A percentile compares a stretch with the other conserved stretches of the same genome.
Evolutionary conservation across 2,113 vertebrate genomes (phyloP).

Genomic region (Gavia stellata): DNA sequence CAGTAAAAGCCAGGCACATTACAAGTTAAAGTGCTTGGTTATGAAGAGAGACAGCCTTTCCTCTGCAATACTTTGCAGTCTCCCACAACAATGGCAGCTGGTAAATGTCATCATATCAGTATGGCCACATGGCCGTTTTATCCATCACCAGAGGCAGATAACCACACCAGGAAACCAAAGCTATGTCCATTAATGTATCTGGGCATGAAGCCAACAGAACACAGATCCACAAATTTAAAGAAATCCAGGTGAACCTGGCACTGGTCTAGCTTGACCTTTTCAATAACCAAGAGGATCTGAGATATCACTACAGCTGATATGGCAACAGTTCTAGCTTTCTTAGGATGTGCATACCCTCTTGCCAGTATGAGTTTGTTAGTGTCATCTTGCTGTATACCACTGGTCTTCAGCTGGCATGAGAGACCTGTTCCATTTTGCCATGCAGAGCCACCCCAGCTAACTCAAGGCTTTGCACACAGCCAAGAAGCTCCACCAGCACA

Average conservation of each 20-base stretch:
- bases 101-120: constrained; percentile 32
- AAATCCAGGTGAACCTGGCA: constrained; percentile 3
- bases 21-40: constrained; percentile 6
- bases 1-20: neutral
- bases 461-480: neutral
- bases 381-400: neutral
- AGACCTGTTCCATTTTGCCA: neutral
- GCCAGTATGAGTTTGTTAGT: neutral
- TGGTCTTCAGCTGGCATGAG: neutral
- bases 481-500: neutral
- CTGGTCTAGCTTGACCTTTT: neutral
- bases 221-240: neutral
- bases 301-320: neutral
- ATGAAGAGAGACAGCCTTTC: constrained; percentile 26
- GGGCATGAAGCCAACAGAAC: constrained; percentile 4
- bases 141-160: constrained; percentile 34
- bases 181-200: neutral
- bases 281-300: neutral
- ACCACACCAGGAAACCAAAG: neutral
- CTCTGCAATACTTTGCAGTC: neutral
- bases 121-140: constrained; percentile 12
- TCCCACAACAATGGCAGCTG: neutral
- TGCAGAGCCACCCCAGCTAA: neutral
- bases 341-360: neutral
- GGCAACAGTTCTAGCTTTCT: neutral